Base-by-base conservation (phyloP, 2,888 invertebrate species). In the Oxyteleia sp. region DNA sequence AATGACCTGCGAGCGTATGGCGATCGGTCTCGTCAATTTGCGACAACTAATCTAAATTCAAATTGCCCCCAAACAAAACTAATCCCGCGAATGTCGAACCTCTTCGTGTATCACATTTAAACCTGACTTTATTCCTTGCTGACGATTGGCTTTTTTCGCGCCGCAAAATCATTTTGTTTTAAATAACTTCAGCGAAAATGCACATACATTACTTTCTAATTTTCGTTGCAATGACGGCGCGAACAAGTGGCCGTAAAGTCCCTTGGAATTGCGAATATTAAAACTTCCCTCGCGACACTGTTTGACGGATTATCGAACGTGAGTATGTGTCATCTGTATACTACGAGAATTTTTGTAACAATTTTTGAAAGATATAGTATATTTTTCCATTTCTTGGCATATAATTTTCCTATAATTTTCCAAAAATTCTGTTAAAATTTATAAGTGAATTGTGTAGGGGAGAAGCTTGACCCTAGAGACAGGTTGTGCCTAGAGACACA, bases 31-130 rank as follows among this genome's bases (percentile, higher is more conserved):
- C 86, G 88, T 88, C 91, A 91, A 92, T 92, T 90, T 91, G 91
- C 90, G 90, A 91, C 92, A 92, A 91, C 92, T 93, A 93, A 93
- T 93, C 91, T 93, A 93, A 92, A 93, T 93, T 93, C 93, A 93
- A 93, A 93, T 92, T 91, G 90, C 89, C 88, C 35, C 89, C 90
- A 89, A 91, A 92, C 93, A 92, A 93, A 92, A 92, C 92, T 93
- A 92, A 93, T 92, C 91, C 90, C 87, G 89, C 86, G 89, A 89
- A 89, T 88, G 88, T 85, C 84, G 75, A 75, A 83, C 75, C 86
- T 83, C 84, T 82, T 85, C 75, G 41, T 76, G 59, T 75, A 69
- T 45, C 45, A 51, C 64, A 55, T 79, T 47, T 75, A 29, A 72
- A 68, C 5, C 78, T 26, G 61, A 15, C 53, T 80, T 72, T 64